A percentile compares a stretch with the other conserved stretches of the same genome.
phyloP scores from a whole-genome alignment of 2,888 invertebrate species.

The Leptopilina syphax region DNA sequence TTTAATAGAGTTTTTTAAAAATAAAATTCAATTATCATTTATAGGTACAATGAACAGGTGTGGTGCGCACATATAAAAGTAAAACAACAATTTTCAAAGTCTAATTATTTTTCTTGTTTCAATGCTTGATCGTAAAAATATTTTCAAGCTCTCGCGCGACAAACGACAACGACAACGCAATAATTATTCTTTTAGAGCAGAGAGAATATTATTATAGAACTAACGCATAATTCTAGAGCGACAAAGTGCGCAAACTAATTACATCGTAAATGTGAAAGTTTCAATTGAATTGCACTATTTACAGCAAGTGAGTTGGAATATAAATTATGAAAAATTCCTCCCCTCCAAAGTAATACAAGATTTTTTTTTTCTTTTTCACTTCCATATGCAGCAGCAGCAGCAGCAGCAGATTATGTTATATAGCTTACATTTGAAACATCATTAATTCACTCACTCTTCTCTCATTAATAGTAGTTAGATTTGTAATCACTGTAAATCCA shows the following conservation, averaged over 20 bases:
- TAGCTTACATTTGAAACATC: neutral
- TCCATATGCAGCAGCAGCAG: too few relatives aligned
- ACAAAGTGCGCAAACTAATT: conserved; percentile 55
- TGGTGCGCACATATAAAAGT: too few relatives aligned
- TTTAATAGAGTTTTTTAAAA: too few relatives aligned
- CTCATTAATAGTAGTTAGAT: too few relatives aligned
- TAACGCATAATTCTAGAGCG: neutral
- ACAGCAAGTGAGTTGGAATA: conserved; percentile 25
- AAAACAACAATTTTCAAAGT: too few relatives aligned
- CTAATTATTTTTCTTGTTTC: too few relatives aligned
- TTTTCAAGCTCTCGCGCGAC: neutral
- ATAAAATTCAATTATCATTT: too few relatives aligned
- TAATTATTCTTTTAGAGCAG: neutral
- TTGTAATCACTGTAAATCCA: too few relatives aligned
- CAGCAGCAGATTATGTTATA: neutral
- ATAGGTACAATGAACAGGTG: too few relatives aligned
- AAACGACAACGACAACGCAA: neutral
- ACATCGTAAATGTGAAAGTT: conserved; percentile 59
- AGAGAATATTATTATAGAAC: too few relatives aligned
- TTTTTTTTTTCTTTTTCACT: neutral
- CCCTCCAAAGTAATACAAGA: neutral
- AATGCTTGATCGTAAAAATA: neutral
- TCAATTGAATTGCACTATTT: conserved; percentile 57
- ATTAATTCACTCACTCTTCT: neutral
- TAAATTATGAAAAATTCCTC: neutral